A percentile compares a stretch with the other conserved stretches of the same genome.
Conservation (phyloP, 2,797 vertebrate species). For the Ciconia nigra region DNA sequence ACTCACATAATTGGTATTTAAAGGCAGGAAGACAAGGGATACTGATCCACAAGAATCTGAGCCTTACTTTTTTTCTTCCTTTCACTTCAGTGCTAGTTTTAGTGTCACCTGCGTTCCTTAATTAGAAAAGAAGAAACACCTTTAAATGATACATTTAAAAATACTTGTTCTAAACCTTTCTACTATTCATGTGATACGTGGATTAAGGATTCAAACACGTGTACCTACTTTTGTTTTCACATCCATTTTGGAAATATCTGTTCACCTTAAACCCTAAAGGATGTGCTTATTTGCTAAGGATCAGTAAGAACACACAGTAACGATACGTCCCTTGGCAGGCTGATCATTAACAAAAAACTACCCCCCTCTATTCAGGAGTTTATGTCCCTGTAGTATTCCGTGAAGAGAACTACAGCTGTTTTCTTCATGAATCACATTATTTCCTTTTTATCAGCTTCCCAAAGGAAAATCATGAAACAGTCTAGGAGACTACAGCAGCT, state of each 20-base stretch:
- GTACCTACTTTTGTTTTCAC: neutral
- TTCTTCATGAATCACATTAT: neutral
- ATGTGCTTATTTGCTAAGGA: neutral
- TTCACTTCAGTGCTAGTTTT: slow-evolving; percentile 44
- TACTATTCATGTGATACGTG: neutral
- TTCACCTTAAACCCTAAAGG: neutral
- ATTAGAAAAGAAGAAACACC: slow-evolving; percentile 7
- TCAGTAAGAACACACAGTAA: neutral
- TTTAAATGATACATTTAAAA: neutral
- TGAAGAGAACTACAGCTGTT: neutral
- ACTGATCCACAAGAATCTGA: neutral
- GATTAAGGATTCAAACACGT: neutral
- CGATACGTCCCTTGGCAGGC: neutral
- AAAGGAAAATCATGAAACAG: neutral
- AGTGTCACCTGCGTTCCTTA: slow-evolving; percentile 29
- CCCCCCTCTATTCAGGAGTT: neutral
- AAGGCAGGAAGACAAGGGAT: neutral
- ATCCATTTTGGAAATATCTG: neutral
- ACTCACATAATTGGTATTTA: neutral
- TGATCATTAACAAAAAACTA: neutral
- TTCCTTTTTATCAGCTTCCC: neutral
- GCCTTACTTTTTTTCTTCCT: slow-evolving; percentile 61
- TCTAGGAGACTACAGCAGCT: neutral
- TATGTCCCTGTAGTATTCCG: neutral
- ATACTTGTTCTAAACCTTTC: neutral